These are phyloP conservation scores for Synergus itoensis DNA, from an alignment of 2,888 invertebrate genomes.

Conservation along the genomic window DNA sequence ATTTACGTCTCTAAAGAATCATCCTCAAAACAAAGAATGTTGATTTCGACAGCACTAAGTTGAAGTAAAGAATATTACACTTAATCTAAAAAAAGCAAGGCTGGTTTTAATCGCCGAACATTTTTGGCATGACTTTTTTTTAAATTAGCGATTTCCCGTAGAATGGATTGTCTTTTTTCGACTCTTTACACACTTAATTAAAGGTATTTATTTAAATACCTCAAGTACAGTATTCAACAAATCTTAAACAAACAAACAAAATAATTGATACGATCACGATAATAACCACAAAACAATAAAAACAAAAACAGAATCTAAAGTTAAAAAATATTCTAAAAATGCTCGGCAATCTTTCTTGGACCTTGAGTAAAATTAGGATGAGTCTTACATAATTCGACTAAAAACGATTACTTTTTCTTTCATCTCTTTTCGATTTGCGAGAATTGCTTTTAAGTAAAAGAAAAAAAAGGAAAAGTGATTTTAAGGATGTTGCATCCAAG, in stretches of 20 bases:
- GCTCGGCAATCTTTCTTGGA: constrained; percentile 19
- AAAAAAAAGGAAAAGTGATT: constrained; percentile 5
- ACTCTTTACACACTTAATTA: not conserved
- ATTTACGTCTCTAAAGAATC: not conserved
- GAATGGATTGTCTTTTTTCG: not conserved
- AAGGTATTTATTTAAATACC: not conserved
- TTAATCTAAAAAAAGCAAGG: constrained; percentile 11
- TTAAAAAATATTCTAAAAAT: not conserved
- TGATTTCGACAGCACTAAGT: not conserved
- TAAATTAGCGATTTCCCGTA: not conserved
- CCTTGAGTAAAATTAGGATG: constrained; percentile 5
- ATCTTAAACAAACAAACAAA: not conserved
- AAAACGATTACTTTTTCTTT: constrained; percentile 27
- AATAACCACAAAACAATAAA: not conserved
- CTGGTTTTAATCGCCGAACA: constrained; percentile 19
- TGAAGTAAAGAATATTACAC: constrained; percentile 7
- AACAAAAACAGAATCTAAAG: not conserved
- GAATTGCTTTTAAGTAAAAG: not conserved
- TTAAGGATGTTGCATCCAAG: not conserved
- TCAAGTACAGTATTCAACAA: not conserved
- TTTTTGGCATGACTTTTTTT: not conserved
- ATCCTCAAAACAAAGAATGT: not conserved
- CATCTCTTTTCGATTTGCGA: constrained; percentile 9
- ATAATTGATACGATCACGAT: not conserved
- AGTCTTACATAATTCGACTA: constrained; percentile 11